Evolutionary conservation across 37 sponge, comb jelly and placozoan species (phyloP), one percentile per base, ranked within the genome.

Genomic region (Petrosia ficiformis): DNA sequence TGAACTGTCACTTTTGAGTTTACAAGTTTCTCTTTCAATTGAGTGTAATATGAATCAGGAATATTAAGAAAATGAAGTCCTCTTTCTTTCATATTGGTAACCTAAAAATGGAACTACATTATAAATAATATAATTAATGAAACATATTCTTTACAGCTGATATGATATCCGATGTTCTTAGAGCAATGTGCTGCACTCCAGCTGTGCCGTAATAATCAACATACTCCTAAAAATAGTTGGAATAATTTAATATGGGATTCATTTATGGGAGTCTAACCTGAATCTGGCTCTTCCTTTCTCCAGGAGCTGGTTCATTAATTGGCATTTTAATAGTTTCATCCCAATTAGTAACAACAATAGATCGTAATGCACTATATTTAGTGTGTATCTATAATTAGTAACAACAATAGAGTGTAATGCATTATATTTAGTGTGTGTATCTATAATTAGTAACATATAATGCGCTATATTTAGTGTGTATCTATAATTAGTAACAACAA

Each of bases 271-370:
- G 31, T 26, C 69, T 31, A 32, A 90, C 91, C 83, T 98, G 94
- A 35, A 99, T 99, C 81, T 99, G 99, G 77, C 97, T 96, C 89
- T 95, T 95, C 80, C 92, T 88, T 75, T 86, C 86, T 6, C 87
- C 99, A 5, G 88, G 77, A 35, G 99, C 99, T 10, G 99, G 99
- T 75, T 98, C 99, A 56, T 98, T 98, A 81, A 98, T 84, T 14
- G 99, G 99, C 99, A 98, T 98, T 80, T 98, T 98, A 59, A 98
- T 90, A 31, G 96, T 95, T 72, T 95, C 94, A 22, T 98, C 96
- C 70, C 81, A 98, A 78, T 95, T 98, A 42, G 99, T 90, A 25
- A 98, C 94, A 39, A 98, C 99, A 71, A 98, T 90, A 24, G 99
- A 98, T 1, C 94, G 78, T 65, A 98, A 80, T 44, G 94, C 77